These are phyloP conservation scores for Bucco capensis DNA, from an alignment of 2,113 vertebrate species.

Conservation along the genomic window DNA sequence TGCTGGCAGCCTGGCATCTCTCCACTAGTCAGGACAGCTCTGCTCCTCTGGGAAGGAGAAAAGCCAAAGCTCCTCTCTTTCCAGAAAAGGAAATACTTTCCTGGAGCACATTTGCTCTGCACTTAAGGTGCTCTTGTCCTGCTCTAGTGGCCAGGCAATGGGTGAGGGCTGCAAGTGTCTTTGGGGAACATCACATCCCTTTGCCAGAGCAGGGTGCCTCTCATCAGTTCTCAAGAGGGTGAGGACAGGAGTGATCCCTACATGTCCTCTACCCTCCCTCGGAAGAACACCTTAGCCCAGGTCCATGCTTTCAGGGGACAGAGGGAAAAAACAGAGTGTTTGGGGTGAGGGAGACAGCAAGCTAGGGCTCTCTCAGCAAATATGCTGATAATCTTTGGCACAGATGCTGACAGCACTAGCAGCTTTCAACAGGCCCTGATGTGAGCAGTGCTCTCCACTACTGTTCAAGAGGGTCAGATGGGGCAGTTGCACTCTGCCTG, in stretches of 20 bases:
- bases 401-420: background rate
- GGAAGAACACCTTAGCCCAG: background rate
- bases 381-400: background rate
- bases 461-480: constrained; percentile 9
- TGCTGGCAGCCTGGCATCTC: background rate
- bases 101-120: background rate
- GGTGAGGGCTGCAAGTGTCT: background rate
- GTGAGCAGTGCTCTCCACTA: background rate
- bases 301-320: background rate
- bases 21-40: background rate
- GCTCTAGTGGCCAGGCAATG: background rate
- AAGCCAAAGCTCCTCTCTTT: background rate
- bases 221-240: background rate
- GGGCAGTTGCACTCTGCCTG: constrained; percentile 32
- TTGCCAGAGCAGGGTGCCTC: background rate
- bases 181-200: background rate
- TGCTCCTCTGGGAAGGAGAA: background rate
- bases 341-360: background rate
- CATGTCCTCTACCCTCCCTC: background rate
- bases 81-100: background rate
- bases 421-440: constrained; percentile 18
- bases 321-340: background rate
- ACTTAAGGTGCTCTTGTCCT: background rate
- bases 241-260: background rate
- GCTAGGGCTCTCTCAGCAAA: background rate